phyloP scores from a whole-genome alignment of 2,797 vertebrate species.

The Intellagama lesueurii region DNA sequence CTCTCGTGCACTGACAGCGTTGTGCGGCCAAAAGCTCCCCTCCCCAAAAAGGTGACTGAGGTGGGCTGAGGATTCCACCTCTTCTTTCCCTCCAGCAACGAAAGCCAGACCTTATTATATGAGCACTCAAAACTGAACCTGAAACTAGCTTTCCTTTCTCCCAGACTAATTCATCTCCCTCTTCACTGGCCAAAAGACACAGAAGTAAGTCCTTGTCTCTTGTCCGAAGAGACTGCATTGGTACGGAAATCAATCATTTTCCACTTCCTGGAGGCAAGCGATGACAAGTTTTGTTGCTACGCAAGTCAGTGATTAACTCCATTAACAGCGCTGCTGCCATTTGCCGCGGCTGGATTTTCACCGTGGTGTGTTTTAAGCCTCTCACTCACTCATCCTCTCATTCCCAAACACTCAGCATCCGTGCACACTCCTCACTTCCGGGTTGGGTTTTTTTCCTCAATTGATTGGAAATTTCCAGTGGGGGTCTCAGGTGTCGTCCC shows the following conservation, averaged over 20 bases:
- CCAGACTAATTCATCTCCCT: conserved; percentile 68
- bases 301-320: conserved; percentile 81
- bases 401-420: conserved; percentile 92
- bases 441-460: conserved; percentile 80
- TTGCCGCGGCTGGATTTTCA: conserved; percentile 84
- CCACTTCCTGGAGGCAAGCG: conserved; percentile 70
- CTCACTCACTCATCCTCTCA: conserved; percentile 91
- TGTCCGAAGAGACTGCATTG: conserved; percentile 62
- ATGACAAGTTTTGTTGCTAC: conserved; percentile 68
- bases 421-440: conserved; percentile 90
- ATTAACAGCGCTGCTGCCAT: conserved; percentile 76
- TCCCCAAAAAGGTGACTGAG: conserved; percentile 60
- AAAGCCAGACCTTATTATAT: conserved; percentile 73
- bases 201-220: conserved; percentile 75
- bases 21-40: conserved; percentile 51
- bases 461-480: conserved; percentile 92
- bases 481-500: conserved; percentile 84
- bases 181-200: conserved; percentile 68
- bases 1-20: conserved; percentile 63
- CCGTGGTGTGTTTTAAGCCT: conserved; percentile 93
- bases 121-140: conserved; percentile 75
- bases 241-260: conserved; percentile 55
- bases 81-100: conserved; percentile 72
- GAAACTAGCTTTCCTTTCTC: conserved; percentile 70
- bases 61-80: conserved; percentile 68